Base-by-base conservation (phyloP, 2,888 invertebrate species). In the Drosophila demipolita region DNA sequence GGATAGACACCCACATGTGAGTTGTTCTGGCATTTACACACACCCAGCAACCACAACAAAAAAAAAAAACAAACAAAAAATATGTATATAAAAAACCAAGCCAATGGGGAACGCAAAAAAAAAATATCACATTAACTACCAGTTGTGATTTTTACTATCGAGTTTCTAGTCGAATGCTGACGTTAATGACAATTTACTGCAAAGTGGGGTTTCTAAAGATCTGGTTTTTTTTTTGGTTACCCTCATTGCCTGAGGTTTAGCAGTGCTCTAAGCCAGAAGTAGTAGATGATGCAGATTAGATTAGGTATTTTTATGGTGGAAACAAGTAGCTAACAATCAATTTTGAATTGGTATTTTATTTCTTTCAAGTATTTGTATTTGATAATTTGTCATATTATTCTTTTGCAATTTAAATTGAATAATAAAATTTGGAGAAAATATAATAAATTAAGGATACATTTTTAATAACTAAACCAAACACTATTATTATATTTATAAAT, bases 1-100 rank as follows among this genome's bases (percentile, higher is more conserved):
- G 71, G 85, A 76, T 73, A 84, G 72, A 71, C 63, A 76, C 50
- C 59, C 62, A 62, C 66, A 73, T 77, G 48, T 70, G 73, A 60
- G 54, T 75, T 67, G 49, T 60, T 60, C 33, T 52, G 40, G 52
- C 71, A 53, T 52, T 75, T 71, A 66, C 50, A 36, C 52, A 60
- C 40, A 65, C 29, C 38, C 45, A 48, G 15, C 29, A 29, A 52
- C 17, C 49, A 55, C n/a, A 42, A 35, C 17, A 52, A 35, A 23
- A 9, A 42, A 17, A 23, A 0, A 4, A 40, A 1, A n/a, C 7
- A 36, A 17, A n/a, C 17, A 17, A 45, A 20, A 20, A 1, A 3
- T 3, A 53, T 11, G 12, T 5, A 59, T 40, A 32, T 8, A 55
- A 26, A n/a, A 32, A 55, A 33, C 49, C 55, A 42, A 58, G 48